Evolutionary conservation across 2,888 invertebrate species (phyloP), one percentile per base, ranked within the genome.

Genomic region (Pterostichus niger): DNA sequence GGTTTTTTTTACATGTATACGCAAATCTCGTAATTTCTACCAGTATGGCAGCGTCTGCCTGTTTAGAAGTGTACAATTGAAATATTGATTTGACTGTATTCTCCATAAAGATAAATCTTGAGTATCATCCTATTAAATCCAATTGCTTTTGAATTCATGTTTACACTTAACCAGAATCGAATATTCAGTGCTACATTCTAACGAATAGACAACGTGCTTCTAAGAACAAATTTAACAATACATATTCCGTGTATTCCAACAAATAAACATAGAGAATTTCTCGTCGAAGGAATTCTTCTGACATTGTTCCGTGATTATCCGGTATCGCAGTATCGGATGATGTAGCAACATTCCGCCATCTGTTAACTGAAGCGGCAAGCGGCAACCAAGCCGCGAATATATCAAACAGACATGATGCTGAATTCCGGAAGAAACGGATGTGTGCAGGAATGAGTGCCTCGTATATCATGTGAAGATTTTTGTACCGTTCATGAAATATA

Each of bases 271-370:
- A 40, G 40, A 40, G 40, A 40, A 5, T 40, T 56, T 56, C 17
- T 10, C n/a, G 49, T 11, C n/a, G 49, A 49, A 49, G 68, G 46
- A 49, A 52, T 75, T 75, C 46, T 77, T 77, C 59, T 17, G 59
- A 17, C 46, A 78, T 78, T 78, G 78, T 78, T 78, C 78, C n/a
- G 59, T 78, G 61, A 78, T 78, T 78, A 78, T 78, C 78, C 78
- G 78, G 78, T 46, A 59, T 78, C 44, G 59, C 31, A 49, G 75
- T 75, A 52, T 75, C 35, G 49, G 52, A 31, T 75, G 75, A 75
- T 52, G 52, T 75, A 54, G 33, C 56, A 31, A 24, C 68, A 77
- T 52, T 77, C 77, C 56, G 49, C 77, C 77, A 77, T 77, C 77
- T 75, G 77, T 77, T 77, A 77, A 77, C 40, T 56, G 77, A 77